phyloP scores from a whole-genome alignment of 2,888 invertebrate genomes.

The Hypomecis atomaria region DNA sequence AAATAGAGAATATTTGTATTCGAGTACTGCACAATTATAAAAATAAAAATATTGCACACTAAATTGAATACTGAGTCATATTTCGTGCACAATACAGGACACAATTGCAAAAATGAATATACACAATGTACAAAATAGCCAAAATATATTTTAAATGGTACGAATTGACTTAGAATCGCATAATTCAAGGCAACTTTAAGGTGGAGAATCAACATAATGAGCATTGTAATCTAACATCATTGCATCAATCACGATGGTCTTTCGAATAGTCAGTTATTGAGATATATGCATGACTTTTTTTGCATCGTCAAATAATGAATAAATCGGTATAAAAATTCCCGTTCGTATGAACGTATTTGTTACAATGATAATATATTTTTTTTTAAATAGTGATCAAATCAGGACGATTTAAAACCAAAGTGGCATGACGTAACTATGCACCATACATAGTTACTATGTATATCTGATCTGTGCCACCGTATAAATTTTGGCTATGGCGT shows the following conservation, averaged over 20 bases:
- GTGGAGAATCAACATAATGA: slow-evolving; percentile 27
- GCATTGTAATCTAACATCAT: slow-evolving; percentile 11
- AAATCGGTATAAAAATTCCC: no score
- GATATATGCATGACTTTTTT: no score
- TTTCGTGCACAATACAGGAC: slow-evolving; percentile 15
- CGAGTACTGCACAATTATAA: slow-evolving; percentile 29
- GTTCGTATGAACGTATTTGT: no score
- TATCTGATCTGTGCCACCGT: no score
- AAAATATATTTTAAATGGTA: slow-evolving; percentile 73
- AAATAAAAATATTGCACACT: slow-evolving; percentile 10
- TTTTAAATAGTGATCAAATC: no score
- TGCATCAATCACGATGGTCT: slow-evolving; percentile 16
- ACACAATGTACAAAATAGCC: slow-evolving; percentile 41
- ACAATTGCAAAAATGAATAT: slow-evolving; percentile 9
- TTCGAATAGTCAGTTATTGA: neutral
- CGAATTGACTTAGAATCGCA: slow-evolving; percentile 71
- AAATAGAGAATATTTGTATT: slow-evolving; percentile 8
- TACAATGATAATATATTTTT: no score
- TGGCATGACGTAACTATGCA: no score
- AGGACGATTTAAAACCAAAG: no score
- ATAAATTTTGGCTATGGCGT: no score
- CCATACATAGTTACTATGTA: no score
- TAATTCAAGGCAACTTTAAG: slow-evolving; percentile 60
- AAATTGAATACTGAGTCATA: slow-evolving; percentile 9
- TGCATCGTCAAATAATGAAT: no score